Percentiles rank a stretch among this genome's conserved stretches.
These are phyloP conservation scores for Nipponacmea schrenckii DNA, from an alignment of 2,888 invertebrate species.

Conservation along the genomic window DNA sequence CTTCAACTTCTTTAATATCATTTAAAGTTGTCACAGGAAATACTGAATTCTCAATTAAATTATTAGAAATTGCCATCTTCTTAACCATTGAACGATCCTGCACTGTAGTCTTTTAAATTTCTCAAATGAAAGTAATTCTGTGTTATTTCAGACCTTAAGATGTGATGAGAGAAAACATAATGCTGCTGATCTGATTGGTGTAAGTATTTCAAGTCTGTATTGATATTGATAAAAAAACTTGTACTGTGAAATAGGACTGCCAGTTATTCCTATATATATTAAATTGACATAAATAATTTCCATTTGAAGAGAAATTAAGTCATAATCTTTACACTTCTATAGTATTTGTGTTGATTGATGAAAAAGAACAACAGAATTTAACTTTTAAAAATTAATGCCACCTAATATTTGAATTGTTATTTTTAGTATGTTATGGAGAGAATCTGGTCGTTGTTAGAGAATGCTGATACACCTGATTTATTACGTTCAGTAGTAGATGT, in stretches of 20 bases:
- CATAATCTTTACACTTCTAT: no score
- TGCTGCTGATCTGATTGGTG: conserved; percentile 77
- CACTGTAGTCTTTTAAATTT: no score
- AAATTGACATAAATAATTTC: no score
- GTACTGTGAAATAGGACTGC: neutral
- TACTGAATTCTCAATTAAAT: no score
- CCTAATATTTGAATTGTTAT: conserved; percentile 6
- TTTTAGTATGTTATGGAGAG: conserved; percentile 72
- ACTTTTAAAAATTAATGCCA: no score
- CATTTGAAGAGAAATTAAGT: no score
- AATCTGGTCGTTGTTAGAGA: conserved; percentile 83
- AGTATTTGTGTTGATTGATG: conserved; percentile 1
- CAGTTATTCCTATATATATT: neutral
- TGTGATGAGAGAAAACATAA: conserved; percentile 79
- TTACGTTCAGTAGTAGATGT: conserved; percentile 85
- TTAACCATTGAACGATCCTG: no score
- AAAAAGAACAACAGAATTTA: no score
- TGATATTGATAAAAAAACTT: neutral
- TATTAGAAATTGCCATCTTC: no score
- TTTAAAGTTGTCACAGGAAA: no score
- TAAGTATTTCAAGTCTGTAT: conserved; percentile 51
- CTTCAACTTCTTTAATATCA: no score
- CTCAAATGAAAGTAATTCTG: no score
- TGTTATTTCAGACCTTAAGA: conserved; percentile 73
- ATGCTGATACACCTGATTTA: conserved; percentile 82